Evolutionary conservation across 2,888 invertebrate species (phyloP).

Genomic region (Andrena haemorrhoa): DNA sequence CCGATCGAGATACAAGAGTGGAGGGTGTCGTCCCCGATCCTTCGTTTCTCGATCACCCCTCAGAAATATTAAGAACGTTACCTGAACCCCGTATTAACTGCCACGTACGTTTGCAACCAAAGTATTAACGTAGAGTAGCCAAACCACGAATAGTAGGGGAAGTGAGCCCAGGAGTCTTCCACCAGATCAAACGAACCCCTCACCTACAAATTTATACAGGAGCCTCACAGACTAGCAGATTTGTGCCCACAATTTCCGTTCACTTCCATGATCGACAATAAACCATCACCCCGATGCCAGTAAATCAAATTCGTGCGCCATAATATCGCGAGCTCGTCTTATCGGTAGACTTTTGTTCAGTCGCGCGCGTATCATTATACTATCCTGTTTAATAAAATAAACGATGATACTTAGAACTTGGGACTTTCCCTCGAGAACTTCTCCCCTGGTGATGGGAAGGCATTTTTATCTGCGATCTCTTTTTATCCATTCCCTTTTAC

Average conservation of each 20-base stretch:
- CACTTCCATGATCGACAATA: slow-evolving; percentile 1
- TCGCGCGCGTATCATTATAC: slow-evolving; percentile 19
- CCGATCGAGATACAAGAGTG: background rate
- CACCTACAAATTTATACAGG: background rate
- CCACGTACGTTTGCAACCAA: background rate
- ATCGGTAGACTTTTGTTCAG: background rate
- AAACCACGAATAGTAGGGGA: background rate
- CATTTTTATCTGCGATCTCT: background rate
- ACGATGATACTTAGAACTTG: slow-evolving; percentile 11
- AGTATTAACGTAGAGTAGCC: background rate
- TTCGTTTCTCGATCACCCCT: background rate
- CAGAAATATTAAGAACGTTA: background rate
- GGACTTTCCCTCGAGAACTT: slow-evolving; percentile 5
- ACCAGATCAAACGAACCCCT: background rate
- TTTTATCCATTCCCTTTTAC: too few species aligned
- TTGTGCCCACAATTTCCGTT: background rate
- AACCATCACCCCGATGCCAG: background rate
- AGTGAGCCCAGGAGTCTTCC: background rate
- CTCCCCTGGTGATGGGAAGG: background rate
- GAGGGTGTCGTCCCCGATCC: too few species aligned
- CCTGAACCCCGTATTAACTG: background rate
- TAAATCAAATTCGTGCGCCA: background rate
- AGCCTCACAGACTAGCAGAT: background rate
- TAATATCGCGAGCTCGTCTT: background rate
- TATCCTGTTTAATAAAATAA: slow-evolving; percentile 34